Evolutionary conservation across 2,797 vertebrate species (phyloP).

Genomic region (Brachymystax lenok): DNA sequence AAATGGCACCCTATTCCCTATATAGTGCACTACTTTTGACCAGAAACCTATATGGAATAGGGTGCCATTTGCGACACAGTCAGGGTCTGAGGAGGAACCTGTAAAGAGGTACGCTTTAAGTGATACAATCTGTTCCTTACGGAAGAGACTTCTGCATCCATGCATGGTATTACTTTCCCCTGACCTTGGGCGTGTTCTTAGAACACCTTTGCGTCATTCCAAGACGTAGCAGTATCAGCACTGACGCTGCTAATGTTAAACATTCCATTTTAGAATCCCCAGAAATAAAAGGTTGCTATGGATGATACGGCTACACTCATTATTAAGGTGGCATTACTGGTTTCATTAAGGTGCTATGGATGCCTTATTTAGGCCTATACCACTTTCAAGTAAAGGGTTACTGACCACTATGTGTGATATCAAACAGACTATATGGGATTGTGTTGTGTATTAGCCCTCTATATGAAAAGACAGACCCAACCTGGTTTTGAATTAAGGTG

Average conservation of each 20-base stretch:
- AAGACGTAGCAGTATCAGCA: slow-evolving; percentile 54
- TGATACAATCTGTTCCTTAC: background rate
- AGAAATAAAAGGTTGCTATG: slow-evolving; percentile 59
- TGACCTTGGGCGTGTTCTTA: slow-evolving; percentile 74
- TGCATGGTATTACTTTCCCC: slow-evolving; percentile 75
- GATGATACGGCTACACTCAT: slow-evolving; percentile 33
- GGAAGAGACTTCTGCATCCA: background rate
- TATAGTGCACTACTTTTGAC: background rate
- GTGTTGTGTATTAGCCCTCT: background rate
- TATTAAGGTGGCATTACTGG: slow-evolving; percentile 26
- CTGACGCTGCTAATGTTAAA: slow-evolving; percentile 56
- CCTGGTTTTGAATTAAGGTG: background rate
- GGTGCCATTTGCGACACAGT: too few relatives aligned
- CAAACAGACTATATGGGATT: background rate
- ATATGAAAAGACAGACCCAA: background rate
- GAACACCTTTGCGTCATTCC: slow-evolving; percentile 54
- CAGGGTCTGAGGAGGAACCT: too few relatives aligned
- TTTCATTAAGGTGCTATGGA: background rate
- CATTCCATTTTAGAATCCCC: slow-evolving; percentile 51
- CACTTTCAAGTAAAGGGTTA: background rate
- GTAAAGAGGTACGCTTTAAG: too few relatives aligned
- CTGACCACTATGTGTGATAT: slow-evolving; percentile 21
- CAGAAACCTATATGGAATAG: too few relatives aligned
- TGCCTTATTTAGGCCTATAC: too few relatives aligned
- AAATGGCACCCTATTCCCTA: background rate